Percentiles rank a stretch among this genome's conserved stretches.
Conservation (phyloP, 1,140 invertebrate genomes). For the Diuraphis noxia region DNA sequence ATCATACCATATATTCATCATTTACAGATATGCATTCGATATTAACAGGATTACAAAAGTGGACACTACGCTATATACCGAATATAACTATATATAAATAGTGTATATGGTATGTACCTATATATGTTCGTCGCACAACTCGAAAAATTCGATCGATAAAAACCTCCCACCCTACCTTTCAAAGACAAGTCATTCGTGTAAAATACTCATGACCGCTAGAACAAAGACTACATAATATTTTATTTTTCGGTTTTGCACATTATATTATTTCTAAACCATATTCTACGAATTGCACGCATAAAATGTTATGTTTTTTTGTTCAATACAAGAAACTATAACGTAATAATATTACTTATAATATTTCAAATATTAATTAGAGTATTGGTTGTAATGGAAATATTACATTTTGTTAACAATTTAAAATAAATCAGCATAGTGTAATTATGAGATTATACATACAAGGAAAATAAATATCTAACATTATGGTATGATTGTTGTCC, state of each 20-base stretch:
- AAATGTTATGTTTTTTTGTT: not conserved
- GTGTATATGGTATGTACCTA: not conserved
- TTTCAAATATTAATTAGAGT: not conserved
- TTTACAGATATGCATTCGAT: not conserved
- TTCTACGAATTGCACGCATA: not conserved
- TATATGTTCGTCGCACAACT: not conserved
- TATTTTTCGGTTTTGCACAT: not conserved
- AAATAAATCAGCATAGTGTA: too few relatives aligned
- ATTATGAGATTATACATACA: not conserved
- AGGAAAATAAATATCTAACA: not conserved
- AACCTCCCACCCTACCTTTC: not conserved
- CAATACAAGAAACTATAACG: not conserved
- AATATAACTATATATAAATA: not conserved
- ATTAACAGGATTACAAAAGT: not conserved
- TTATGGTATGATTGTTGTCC: not conserved
- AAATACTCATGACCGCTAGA: not conserved
- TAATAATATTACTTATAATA: not conserved
- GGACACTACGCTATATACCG: not conserved
- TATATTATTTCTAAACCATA: not conserved
- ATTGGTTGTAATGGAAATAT: not conserved
- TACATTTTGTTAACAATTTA: not conserved
- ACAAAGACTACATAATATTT: constrained; percentile 9
- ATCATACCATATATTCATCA: not conserved
- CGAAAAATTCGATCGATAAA: not conserved
- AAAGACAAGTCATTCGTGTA: not conserved